phyloP scores from a whole-genome alignment of 2,888 invertebrate genomes.

The Cancer borealis region DNA sequence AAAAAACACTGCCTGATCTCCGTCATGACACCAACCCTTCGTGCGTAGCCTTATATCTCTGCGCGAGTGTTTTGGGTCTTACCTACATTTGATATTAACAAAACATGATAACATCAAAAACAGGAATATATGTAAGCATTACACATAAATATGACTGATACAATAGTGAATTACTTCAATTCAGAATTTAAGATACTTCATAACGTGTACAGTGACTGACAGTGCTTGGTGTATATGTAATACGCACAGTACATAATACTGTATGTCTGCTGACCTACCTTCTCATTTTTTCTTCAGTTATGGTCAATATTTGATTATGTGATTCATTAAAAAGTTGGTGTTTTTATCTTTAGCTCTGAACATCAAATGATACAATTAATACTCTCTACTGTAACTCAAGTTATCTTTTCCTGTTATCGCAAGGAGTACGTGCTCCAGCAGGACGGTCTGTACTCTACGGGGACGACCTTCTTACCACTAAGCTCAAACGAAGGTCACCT shows the following conservation, averaged over 20 bases:
- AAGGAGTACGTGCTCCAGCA: background rate
- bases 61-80: background rate
- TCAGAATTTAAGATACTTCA: background rate
- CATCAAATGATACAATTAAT: background rate
- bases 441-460: background rate
- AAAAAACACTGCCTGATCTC: background rate
- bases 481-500: slow-evolving; percentile 73
- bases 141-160: background rate
- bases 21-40: background rate
- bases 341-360: background rate
- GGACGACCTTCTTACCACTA: background rate
- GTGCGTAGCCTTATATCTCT: background rate
- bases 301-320: background rate
- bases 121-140: slow-evolving; percentile 11
- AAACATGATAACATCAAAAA: background rate
- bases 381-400: background rate
- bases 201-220: background rate
- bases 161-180: background rate
- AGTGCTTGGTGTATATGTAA: background rate
- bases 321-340: background rate
- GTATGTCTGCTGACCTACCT: background rate
- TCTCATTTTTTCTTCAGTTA: background rate
- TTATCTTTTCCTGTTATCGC: background rate
- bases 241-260: background rate
- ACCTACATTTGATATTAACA: background rate